These are phyloP conservation scores for Girardia tigrina DNA, from an alignment of 2,888 invertebrate species.

Conservation along the genomic window DNA sequence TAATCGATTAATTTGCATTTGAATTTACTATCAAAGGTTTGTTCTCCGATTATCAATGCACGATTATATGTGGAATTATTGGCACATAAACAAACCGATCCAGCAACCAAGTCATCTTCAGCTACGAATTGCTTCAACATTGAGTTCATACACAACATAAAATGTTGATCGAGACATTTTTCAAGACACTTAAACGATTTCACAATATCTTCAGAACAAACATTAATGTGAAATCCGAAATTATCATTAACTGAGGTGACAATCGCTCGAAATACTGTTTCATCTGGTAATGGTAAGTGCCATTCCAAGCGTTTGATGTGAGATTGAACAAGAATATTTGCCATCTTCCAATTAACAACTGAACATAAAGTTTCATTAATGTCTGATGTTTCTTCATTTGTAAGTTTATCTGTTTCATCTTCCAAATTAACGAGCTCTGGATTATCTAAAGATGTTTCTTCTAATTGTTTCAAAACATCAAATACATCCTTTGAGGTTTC, in stretches of 20 bases:
- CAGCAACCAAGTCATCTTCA: background rate
- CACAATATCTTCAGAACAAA: background rate
- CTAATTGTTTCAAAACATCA: background rate
- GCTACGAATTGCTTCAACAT: background rate
- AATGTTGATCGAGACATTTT: background rate
- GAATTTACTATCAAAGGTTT: background rate
- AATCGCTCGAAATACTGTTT: background rate
- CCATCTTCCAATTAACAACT: background rate
- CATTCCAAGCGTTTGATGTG: background rate
- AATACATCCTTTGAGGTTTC: background rate
- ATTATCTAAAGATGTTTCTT: background rate
- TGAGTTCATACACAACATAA: background rate
- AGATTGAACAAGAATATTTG: background rate
- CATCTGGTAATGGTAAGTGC: background rate
- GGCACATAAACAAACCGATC: background rate
- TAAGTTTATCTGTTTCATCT: background rate
- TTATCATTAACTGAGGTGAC: background rate
- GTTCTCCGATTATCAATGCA: background rate
- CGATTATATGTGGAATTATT: slow-evolving; percentile 17
- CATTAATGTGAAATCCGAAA: slow-evolving; percentile 2
- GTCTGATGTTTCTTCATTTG: background rate
- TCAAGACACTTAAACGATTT: background rate
- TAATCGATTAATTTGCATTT: background rate
- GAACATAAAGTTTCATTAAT: background rate
- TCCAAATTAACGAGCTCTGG: background rate